These are phyloP conservation scores for Xyliphius kryptos DNA, from an alignment of 2,113 vertebrate genomes.

Conservation along the genomic window DNA sequence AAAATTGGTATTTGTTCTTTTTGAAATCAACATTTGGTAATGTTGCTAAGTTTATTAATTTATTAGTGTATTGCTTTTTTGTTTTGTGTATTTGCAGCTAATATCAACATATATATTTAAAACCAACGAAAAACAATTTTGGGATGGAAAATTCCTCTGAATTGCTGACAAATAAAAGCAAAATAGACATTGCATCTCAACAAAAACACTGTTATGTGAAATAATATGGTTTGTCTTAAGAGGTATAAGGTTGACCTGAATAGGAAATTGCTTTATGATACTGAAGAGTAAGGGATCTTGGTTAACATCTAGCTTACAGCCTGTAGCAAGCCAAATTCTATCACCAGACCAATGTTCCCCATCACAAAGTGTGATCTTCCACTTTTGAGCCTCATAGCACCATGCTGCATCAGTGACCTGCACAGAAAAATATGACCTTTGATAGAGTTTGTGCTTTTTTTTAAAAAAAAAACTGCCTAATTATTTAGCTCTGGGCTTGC, in stretches of 20 bases:
- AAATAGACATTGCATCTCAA: too few relatives aligned
- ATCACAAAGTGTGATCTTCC: constrained; percentile 54
- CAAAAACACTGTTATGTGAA: too few relatives aligned
- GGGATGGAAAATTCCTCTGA: too few relatives aligned
- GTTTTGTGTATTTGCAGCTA: neutral
- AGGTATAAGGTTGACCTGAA: constrained; percentile 49
- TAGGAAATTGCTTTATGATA: constrained; percentile 59
- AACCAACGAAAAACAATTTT: too few relatives aligned
- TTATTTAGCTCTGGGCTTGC: too few relatives aligned
- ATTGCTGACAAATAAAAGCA: too few relatives aligned
- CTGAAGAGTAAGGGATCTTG: constrained; percentile 63
- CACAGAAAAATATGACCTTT: neutral
- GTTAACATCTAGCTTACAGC: constrained; percentile 64
- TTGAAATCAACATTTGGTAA: too few relatives aligned
- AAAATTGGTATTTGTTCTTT: too few relatives aligned
- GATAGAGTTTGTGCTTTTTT: neutral
- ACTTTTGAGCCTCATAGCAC: constrained; percentile 61
- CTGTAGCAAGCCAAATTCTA: constrained; percentile 67
- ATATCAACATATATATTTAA: too few relatives aligned
- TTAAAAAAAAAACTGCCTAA: too few relatives aligned
- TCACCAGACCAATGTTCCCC: constrained; percentile 59
- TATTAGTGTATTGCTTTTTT: too few relatives aligned
- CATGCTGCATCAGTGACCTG: constrained; percentile 63
- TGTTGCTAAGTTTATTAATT: too few relatives aligned
- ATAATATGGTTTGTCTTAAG: neutral